A percentile compares a stretch with the other conserved stretches of the same genome.
Evolutionary conservation across 1,140 invertebrate genomes (phyloP).

Genomic region (Condylostylus longicornis): DNA sequence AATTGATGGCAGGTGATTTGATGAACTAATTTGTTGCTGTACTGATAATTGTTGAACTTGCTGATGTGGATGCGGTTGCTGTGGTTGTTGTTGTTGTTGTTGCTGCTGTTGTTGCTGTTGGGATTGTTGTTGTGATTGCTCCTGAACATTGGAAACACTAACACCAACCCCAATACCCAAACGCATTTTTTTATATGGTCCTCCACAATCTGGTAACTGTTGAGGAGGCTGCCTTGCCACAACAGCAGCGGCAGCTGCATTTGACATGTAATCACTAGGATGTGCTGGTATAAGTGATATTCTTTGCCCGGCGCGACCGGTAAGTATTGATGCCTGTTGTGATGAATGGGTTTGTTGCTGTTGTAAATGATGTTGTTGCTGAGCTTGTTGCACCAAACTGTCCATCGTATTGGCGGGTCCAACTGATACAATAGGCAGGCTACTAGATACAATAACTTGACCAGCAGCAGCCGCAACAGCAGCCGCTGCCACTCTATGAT

Average conservation of each 20-base stretch:
- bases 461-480: background rate
- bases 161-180: background rate
- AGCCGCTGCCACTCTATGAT: slow-evolving; percentile 15
- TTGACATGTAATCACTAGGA: slow-evolving; percentile 22
- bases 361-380: slow-evolving; percentile 3
- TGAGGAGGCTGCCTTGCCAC: slow-evolving; percentile 12
- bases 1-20: slow-evolving; percentile 29
- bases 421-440: slow-evolving; percentile 1
- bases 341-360: slow-evolving; percentile 2
- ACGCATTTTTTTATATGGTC: no score
- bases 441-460: background rate
- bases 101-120: slow-evolving; percentile 12
- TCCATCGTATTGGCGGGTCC: slow-evolving; percentile 5
- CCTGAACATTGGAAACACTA: background rate
- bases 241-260: slow-evolving; percentile 14
- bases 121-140: slow-evolving; percentile 4
- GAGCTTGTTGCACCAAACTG: background rate
- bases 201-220: slow-evolving; percentile 4
- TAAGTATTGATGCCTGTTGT: background rate
- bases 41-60: slow-evolving; percentile 53
- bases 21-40: slow-evolving; percentile 52
- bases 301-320: no score
- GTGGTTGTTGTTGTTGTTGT: slow-evolving; percentile 18
- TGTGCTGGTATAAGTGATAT: slow-evolving; percentile 8
- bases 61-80: slow-evolving; percentile 21